Conservation (phyloP, 2,797 vertebrate genomes). For the Protosalanx chinensis region DNA sequence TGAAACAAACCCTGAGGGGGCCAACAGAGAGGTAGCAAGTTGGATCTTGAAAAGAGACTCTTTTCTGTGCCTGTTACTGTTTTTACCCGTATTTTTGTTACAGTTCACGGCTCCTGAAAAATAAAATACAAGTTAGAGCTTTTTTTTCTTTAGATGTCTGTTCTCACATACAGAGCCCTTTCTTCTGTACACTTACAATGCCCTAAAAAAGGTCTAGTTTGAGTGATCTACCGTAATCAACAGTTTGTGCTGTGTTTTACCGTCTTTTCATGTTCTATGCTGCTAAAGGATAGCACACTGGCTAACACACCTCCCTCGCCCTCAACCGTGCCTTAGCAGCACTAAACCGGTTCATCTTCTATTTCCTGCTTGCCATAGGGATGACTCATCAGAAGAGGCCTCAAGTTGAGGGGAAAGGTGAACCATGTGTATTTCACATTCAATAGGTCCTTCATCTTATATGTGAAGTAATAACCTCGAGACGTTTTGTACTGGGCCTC, state of each 20-base stretch:
- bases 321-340: not conserved
- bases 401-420: constrained; percentile 40
- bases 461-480: constrained; percentile 50
- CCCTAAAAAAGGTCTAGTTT: constrained; percentile 15
- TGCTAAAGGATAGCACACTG: constrained; percentile 12
- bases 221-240: constrained; percentile 37
- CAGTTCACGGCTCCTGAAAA: not conserved
- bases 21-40: not conserved
- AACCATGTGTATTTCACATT: constrained; percentile 23
- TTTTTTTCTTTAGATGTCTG: not conserved
- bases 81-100: not conserved
- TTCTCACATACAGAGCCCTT: constrained; percentile 32
- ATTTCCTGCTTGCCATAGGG: constrained; percentile 29
- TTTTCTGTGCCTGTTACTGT: not conserved
- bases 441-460: constrained; percentile 25
- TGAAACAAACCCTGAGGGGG: not conserved
- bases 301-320: not conserved
- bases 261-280: constrained; percentile 26
- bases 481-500: constrained; percentile 34
- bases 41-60: not conserved
- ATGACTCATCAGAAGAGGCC: constrained; percentile 44
- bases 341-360: constrained; percentile 17
- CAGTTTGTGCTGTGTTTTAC: constrained; percentile 27
- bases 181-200: constrained; percentile 33
- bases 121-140: not conserved